phyloP scores from a whole-genome alignment of 35 echinoderm and acorn worm species.

The Lytechinus pictus region DNA sequence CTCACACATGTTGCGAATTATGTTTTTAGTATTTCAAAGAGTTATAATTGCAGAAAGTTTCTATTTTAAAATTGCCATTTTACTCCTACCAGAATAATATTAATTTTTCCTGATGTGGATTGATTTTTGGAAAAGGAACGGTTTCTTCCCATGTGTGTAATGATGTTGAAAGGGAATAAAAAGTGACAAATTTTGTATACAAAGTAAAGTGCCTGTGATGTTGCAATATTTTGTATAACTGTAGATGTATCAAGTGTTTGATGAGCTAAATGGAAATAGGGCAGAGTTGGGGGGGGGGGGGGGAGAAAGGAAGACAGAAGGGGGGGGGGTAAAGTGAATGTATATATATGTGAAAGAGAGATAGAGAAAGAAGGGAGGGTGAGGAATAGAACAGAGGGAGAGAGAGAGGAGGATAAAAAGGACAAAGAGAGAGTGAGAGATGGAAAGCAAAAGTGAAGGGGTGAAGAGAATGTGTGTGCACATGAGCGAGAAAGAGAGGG shows the following conservation, averaged over 20 bases:
- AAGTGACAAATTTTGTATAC: conserved; percentile 20
- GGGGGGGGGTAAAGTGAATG: too few species aligned
- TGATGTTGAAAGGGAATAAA: not conserved
- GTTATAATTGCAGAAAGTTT: not conserved
- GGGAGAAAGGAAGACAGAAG: too few species aligned
- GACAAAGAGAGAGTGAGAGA: too few species aligned
- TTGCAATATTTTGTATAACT: not conserved
- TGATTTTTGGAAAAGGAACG: not conserved
- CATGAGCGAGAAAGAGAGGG: too few species aligned
- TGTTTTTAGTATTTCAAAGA: not conserved
- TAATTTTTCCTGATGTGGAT: not conserved
- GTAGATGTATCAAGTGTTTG: not conserved
- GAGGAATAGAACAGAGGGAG: too few species aligned
- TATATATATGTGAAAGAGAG: too few species aligned
- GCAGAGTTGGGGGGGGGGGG: too few species aligned
- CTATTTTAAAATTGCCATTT: not conserved
- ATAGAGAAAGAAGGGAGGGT: too few species aligned
- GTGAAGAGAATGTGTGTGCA: too few species aligned
- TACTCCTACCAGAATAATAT: not conserved
- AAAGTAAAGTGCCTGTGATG: not conserved
- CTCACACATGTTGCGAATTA: not conserved
- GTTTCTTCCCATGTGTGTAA: not conserved
- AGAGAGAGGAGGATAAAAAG: too few species aligned
- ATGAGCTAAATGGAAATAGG: not conserved
- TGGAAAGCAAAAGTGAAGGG: too few species aligned